These are phyloP conservation scores for Pteronotus mesoamericanus DNA, from an alignment of 2,797 vertebrate genomes.

Conservation along the genomic window DNA sequence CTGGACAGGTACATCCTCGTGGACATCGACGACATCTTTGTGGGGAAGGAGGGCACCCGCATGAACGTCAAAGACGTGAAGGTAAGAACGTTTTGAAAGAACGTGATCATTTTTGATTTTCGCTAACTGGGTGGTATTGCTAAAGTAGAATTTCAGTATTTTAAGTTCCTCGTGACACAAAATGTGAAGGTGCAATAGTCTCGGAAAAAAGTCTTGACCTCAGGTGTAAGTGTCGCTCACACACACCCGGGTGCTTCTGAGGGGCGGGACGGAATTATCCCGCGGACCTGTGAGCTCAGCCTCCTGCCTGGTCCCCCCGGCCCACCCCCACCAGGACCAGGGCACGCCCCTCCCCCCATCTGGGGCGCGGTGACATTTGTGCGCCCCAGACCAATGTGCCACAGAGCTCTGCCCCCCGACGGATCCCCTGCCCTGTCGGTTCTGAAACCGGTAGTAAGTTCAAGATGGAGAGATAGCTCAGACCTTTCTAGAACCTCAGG, in stretches of 20 bases:
- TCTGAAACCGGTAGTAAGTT: neutral
- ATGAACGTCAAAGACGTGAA: slow-evolving; percentile 97
- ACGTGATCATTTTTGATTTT: neutral
- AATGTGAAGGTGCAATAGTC: neutral
- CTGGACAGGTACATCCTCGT: slow-evolving; percentile 95
- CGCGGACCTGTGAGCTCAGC: neutral
- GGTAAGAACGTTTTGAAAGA: slow-evolving; percentile 82
- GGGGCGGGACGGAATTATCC: neutral
- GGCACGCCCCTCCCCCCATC: fast-evolving
- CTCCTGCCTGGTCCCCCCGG: neutral
- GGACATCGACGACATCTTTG: slow-evolving; percentile 98
- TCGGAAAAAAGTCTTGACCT: neutral
- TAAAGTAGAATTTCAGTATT: neutral
- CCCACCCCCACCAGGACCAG: fast-evolving
- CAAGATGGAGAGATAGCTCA: neutral
- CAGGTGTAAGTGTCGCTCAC: neutral
- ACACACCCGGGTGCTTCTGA: neutral
- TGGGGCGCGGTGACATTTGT: neutral
- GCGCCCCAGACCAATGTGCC: fast-evolving
- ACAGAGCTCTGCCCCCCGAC: neutral
- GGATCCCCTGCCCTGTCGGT: neutral
- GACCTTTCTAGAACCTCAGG: neutral
- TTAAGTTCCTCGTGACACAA: neutral
- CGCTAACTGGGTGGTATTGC: neutral
- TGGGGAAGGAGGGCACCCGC: slow-evolving; percentile 97